These are phyloP conservation scores for Gallinago stenura DNA, from an alignment of 2,797 vertebrate genomes.

Conservation along the genomic window DNA sequence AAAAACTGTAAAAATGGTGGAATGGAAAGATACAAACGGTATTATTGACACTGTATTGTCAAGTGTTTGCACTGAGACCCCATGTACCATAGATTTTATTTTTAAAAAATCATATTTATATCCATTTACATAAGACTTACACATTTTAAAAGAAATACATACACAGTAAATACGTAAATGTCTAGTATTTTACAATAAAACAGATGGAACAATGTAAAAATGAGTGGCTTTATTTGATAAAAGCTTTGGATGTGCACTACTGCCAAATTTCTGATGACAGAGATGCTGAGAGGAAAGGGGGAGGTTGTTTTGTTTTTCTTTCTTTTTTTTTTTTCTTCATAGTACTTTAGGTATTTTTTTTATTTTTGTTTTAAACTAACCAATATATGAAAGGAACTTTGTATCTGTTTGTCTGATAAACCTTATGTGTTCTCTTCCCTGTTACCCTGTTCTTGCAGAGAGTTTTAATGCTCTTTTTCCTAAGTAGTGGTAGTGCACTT, in stretches of 20 bases:
- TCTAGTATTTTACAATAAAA: conserved; percentile 93
- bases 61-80: conserved; percentile 92
- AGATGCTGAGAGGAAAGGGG: conserved; percentile 63
- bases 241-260: conserved; percentile 79
- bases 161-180: conserved; percentile 90
- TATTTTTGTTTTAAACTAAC: conserved; percentile 72
- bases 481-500: conserved; percentile 81
- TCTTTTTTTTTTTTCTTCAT: not conserved
- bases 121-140: conserved; percentile 97
- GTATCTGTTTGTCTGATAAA: conserved; percentile 64
- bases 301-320: not conserved
- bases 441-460: conserved; percentile 72
- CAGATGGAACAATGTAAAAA: conserved; percentile 86
- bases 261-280: conserved; percentile 74
- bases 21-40: conserved; percentile 89
- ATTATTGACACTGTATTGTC: conserved; percentile 89
- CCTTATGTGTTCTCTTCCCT: conserved; percentile 65
- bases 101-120: conserved; percentile 95
- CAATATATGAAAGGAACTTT: conserved; percentile 70
- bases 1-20: conserved; percentile 90
- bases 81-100: conserved; percentile 88
- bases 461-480: conserved; percentile 65
- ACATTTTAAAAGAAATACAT: conserved; percentile 92
- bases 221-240: conserved; percentile 77
- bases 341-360: conserved; percentile 51